A percentile compares a stretch with the other conserved stretches of the same genome.
These are phyloP conservation scores for Pristionchus fissidentatus DNA, from an alignment of 2,888 invertebrate genomes.

Conservation along the genomic window DNA sequence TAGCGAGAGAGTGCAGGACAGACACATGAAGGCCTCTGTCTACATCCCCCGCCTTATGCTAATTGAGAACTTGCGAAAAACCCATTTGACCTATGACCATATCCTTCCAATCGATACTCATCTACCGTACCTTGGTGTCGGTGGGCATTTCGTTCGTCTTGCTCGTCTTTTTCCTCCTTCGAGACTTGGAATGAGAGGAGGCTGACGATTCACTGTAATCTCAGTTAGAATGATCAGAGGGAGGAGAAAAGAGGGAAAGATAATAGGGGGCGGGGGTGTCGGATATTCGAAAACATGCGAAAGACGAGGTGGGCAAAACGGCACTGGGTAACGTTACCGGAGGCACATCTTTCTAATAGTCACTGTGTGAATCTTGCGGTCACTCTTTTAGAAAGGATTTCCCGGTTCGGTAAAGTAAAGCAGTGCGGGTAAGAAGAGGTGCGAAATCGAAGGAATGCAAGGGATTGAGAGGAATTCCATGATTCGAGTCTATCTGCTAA, in stretches of 20 bases:
- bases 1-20: too few relatives aligned
- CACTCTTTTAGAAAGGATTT: background rate
- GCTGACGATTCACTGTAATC: background rate
- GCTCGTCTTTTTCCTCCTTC: background rate
- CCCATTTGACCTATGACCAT: too few relatives aligned
- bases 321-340: slow-evolving; percentile 87
- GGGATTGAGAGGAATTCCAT: slow-evolving; percentile 91
- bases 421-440: background rate
- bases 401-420: background rate
- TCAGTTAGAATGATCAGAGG: background rate
- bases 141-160: slow-evolving; percentile 4
- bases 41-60: too few relatives aligned
- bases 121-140: slow-evolving; percentile 32
- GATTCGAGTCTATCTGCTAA: slow-evolving; percentile 87
- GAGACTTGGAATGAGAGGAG: slow-evolving; percentile 11
- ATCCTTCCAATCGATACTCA: too few relatives aligned
- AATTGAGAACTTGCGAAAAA: too few relatives aligned
- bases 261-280: slow-evolving; percentile 35
- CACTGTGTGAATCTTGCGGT: background rate
- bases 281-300: slow-evolving; percentile 1
- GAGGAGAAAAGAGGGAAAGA: background rate
- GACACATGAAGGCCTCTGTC: too few relatives aligned
- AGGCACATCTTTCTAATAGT: too few relatives aligned
- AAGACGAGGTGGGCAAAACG: too few relatives aligned
- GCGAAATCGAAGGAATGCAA: background rate